Evolutionary conservation across 2,797 vertebrate genomes (phyloP).

Genomic region (Notamacropus eugenii): DNA sequence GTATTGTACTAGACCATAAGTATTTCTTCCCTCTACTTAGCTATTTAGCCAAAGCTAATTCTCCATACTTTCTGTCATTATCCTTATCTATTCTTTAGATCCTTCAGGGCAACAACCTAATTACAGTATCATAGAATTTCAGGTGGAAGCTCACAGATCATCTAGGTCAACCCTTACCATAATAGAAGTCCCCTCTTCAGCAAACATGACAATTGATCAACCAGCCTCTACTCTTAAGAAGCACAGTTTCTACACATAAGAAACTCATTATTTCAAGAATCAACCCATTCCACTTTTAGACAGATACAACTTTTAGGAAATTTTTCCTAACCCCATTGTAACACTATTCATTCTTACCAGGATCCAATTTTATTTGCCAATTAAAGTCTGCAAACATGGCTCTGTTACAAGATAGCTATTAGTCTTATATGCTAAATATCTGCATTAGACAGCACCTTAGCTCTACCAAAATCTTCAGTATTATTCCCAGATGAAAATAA

Average conservation of each 20-base stretch:
- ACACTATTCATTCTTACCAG: background rate
- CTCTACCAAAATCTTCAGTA: background rate
- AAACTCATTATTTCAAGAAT: background rate
- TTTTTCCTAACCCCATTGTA: background rate
- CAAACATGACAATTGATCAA: background rate
- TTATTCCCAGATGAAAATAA: constrained; percentile 26
- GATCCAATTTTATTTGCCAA: background rate
- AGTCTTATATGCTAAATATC: constrained; percentile 9
- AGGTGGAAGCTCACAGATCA: background rate
- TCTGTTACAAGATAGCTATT: background rate
- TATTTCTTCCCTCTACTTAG: background rate
- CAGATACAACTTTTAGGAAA: background rate
- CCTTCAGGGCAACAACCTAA: constrained; percentile 2
- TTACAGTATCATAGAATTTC: background rate
- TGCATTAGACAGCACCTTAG: background rate
- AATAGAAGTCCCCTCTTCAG: background rate
- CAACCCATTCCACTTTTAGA: background rate
- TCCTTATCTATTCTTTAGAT: constrained; percentile 5
- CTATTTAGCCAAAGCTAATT: background rate
- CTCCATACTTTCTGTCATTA: background rate
- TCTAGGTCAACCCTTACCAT: background rate
- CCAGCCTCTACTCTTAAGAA: background rate
- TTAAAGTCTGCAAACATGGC: background rate
- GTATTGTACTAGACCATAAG: background rate
- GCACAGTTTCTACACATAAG: background rate